Conservation (phyloP, 2,113 vertebrate genomes). For the Pelecanoides urinatrix region DNA sequence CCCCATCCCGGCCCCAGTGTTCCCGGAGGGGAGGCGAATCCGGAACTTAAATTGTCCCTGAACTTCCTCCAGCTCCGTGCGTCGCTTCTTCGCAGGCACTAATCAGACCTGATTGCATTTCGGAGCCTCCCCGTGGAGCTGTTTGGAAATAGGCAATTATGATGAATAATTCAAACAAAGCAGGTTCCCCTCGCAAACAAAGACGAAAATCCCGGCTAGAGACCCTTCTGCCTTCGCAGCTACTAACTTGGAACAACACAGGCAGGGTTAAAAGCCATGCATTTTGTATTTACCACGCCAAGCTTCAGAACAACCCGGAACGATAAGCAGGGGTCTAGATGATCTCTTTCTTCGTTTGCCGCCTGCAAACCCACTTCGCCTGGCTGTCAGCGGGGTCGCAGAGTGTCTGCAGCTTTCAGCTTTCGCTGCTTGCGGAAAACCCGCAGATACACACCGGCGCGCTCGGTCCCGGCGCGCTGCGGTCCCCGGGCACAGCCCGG, state of each 20-base stretch:
- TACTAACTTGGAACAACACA: neutral
- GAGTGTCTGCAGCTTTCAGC: neutral
- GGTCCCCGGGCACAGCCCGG: neutral
- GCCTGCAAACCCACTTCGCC: neutral
- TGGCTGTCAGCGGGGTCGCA: neutral
- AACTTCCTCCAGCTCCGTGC: neutral
- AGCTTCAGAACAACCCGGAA: neutral
- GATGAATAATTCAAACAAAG: neutral
- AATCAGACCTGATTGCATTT: neutral
- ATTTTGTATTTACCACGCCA: neutral
- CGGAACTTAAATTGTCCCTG: neutral
- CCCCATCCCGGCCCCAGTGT: neutral
- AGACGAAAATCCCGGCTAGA: neutral
- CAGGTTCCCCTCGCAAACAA: neutral
- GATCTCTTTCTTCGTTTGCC: neutral
- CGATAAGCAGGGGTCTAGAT: neutral
- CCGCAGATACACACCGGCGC: accelerated
- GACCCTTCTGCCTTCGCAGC: neutral
- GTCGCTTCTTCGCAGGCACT: neutral
- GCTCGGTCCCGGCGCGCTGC: neutral
- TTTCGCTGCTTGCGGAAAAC: neutral
- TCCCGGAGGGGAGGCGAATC: neutral
- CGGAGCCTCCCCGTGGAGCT: constrained; percentile 31
- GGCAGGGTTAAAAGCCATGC: neutral
- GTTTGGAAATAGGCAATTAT: constrained; percentile 20